These are phyloP conservation scores for Artibeus lituratus DNA, from an alignment of 2,797 vertebrate species.

Conservation along the genomic window DNA sequence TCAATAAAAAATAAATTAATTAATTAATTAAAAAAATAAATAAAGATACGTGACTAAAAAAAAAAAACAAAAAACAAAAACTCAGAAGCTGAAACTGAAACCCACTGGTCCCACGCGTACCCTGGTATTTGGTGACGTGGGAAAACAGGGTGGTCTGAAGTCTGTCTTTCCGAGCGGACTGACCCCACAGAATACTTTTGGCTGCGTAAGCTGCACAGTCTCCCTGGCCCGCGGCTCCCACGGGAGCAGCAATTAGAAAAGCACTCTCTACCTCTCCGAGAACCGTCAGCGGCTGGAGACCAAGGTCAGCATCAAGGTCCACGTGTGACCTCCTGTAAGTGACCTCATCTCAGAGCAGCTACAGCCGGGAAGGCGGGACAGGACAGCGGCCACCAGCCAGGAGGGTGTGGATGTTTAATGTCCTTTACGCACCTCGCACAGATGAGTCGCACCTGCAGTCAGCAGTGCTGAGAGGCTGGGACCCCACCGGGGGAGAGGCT, in stretches of 20 bases:
- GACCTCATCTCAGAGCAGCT: not conserved
- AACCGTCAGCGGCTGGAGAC: not conserved
- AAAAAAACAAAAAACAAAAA: not conserved
- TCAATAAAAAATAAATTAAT: too few relatives aligned
- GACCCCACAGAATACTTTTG: not conserved
- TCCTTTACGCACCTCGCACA: not conserved
- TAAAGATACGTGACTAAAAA: too few relatives aligned
- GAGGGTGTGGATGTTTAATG: not conserved
- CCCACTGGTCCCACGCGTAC: fast-evolving
- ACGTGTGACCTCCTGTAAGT: not conserved
- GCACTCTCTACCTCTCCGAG: not conserved
- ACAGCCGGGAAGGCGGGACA: not conserved
- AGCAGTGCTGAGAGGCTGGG: too few relatives aligned
- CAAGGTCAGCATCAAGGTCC: too few relatives aligned
- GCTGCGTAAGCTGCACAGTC: too few relatives aligned
- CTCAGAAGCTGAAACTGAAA: not conserved
- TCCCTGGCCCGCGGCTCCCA: fast-evolving
- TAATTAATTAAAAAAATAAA: too few relatives aligned
- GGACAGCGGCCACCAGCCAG: not conserved
- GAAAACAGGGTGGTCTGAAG: not conserved
- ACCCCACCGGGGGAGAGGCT: too few relatives aligned
- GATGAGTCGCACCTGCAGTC: too few relatives aligned
- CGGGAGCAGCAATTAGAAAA: not conserved
- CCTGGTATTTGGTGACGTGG: not conserved
- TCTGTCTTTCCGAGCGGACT: too few relatives aligned